Conservation (phyloP, 2,888 invertebrate species). For the Shargacucullia verbasci region DNA sequence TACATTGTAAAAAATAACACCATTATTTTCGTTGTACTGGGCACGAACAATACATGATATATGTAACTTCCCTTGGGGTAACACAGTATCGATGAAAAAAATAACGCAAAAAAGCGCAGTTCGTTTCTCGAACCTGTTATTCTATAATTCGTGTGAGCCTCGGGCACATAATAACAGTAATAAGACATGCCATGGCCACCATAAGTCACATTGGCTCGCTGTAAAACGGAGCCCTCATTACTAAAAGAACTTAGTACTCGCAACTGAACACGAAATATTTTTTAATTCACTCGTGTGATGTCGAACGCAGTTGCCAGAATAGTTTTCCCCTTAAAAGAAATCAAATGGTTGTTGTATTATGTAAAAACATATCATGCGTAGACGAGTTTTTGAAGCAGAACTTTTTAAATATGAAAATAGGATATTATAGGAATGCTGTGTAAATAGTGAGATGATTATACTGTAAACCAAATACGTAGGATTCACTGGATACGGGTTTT, state of each 20-base stretch:
- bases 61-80: conserved; percentile 61
- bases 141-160: conserved; percentile 76
- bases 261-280: conserved; percentile 54
- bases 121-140: conserved; percentile 62
- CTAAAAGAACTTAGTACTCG: conserved; percentile 53
- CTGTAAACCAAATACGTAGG: conserved; percentile 12
- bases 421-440: too few species aligned
- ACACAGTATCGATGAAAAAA: conserved; percentile 60
- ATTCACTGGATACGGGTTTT: conserved; percentile 13
- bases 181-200: conserved; percentile 70
- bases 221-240: conserved; percentile 58
- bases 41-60: conserved; percentile 54
- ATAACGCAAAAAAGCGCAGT: conserved; percentile 40
- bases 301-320: conserved; percentile 13
- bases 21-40: conserved; percentile 40
- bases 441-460: too few species aligned
- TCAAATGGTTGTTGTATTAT: conserved; percentile 12
- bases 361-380: neutral
- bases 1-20: conserved; percentile 48
- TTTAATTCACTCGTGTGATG: conserved; percentile 32
- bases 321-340: conserved; percentile 12
- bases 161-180: conserved; percentile 81
- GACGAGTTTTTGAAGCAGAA: neutral
- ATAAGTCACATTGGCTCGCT: conserved; percentile 76
- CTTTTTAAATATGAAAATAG: too few species aligned